Evolutionary conservation across 2,797 vertebrate genomes (phyloP), one percentile per base, ranked within the genome.

Genomic region (Danio aesculapii): DNA sequence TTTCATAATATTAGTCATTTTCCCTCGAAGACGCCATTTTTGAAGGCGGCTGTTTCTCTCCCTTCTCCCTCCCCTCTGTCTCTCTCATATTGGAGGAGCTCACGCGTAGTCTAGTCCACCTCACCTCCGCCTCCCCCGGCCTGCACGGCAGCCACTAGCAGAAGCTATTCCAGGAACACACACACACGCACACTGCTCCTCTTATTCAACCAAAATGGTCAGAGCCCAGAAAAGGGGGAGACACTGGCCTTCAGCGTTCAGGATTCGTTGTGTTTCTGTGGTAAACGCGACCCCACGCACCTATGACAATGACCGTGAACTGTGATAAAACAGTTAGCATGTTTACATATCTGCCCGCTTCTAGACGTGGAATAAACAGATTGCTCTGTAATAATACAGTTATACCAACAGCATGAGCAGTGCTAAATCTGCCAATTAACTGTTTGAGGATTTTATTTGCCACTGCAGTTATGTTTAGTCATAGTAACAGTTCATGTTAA

Each of bases 21-120:
- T 94, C 92, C 90, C 91, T 86, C 88, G 90, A 89, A 93, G 94
- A 94, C 94, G 94, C 94, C 94, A 95, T 95, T 87, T 95, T 95
- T 95, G 93, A 95, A 94, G 93, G 94, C 93, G 92, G 90, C 91
- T 92, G 84, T 90, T 79, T 77, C 83, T 87, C 89, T 90, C 90
- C 87, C 90, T 91, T 90, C 88, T 88, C 91, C 88, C 91, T 90
- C 90, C 85, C 91, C 89, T 84, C 79, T 67, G 80, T 62, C 75
- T 80, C 86, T 81, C 74, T 82, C 77, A 70, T 69, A 67, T 66
- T 70, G 62, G 66, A 30, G 75, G 66, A 30, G 75, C 74, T 73
- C 81, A 55, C 84, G 74, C 75, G 62, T 66, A 79, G 64, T 76
- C 76, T 81, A n/a, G 21, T 79, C 73, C 79, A 47, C 49, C 81